phyloP scores from a whole-genome alignment of 2,797 vertebrate genomes.

The Crypturellus tataupa region DNA sequence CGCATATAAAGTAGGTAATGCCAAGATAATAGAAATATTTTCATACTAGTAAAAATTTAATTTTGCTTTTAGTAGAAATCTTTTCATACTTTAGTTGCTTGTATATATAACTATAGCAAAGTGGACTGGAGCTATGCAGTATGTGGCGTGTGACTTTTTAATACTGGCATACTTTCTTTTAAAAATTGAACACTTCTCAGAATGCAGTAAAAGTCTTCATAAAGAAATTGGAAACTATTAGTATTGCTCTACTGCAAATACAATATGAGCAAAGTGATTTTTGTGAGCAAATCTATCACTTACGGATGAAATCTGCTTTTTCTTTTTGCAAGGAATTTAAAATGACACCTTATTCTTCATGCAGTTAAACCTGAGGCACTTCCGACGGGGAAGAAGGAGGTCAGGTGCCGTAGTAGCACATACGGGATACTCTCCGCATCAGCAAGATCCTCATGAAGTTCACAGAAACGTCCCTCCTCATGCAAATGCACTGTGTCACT shows the following conservation, averaged over 20 bases:
- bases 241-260: not conserved
- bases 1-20: not conserved
- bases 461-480: constrained; percentile 87
- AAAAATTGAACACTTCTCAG: not conserved
- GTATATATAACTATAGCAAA: not conserved
- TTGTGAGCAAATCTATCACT: not conserved
- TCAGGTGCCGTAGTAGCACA: constrained; percentile 86
- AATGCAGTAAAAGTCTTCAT: not conserved
- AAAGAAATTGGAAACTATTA: not conserved
- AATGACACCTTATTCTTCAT: constrained; percentile 38
- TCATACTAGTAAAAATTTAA: not conserved
- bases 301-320: not conserved
- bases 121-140: not conserved
- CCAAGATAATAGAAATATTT: not conserved
- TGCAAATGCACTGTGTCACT: constrained; percentile 96
- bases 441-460: constrained; percentile 88
- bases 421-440: constrained; percentile 88
- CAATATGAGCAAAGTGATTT: not conserved
- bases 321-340: constrained; percentile 10
- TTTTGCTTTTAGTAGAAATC: no score
- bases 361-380: constrained; percentile 88
- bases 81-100: not conserved
- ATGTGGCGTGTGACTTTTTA: not conserved
- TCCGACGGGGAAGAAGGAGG: constrained; percentile 83
- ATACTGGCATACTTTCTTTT: not conserved